Evolutionary conservation across 2,113 vertebrate genomes (phyloP).

Genomic region (Ceyx margarethae): DNA sequence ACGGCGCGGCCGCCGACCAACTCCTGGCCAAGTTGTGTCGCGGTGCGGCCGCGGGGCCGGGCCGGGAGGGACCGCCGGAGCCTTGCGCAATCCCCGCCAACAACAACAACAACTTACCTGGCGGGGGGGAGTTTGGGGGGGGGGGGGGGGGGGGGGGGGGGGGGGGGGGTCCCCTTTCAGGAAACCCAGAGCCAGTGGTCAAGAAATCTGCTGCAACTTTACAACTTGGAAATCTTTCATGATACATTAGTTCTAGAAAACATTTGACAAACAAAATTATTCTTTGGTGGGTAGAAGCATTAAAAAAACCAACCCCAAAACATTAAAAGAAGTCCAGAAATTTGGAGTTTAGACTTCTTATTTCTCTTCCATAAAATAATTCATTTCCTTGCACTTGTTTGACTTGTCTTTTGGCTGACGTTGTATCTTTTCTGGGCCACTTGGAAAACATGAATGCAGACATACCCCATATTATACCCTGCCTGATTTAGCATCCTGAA

Average conservation of each 20-base stretch:
- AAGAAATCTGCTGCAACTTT: not conserved
- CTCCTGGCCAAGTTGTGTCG: not conserved
- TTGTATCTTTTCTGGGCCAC: not conserved
- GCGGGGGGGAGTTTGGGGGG: not conserved
- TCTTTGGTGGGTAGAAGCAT: not conserved
- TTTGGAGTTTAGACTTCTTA: not conserved
- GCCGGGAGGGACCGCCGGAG: not conserved
- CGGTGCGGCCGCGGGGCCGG: not conserved
- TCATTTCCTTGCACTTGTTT: not conserved
- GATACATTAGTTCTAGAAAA: not conserved
- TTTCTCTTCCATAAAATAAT: not conserved
- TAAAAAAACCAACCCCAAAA: not conserved
- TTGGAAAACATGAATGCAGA: not conserved
- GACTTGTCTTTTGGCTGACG: not conserved
- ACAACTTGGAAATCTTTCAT: not conserved
- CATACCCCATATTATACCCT: not conserved
- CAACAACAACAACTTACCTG: constrained; percentile 63
- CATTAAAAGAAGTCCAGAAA: not conserved
- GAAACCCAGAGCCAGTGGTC: not conserved
- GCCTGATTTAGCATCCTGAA: not conserved
- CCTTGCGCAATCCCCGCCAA: not conserved
- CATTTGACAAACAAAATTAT: not conserved
- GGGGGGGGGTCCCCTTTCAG: not conserved
- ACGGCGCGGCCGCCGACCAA: not conserved
- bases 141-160: not conserved